These are phyloP conservation scores for Reinhardtius hippoglossoides DNA, from an alignment of 2,113 vertebrate genomes.

Conservation along the genomic window DNA sequence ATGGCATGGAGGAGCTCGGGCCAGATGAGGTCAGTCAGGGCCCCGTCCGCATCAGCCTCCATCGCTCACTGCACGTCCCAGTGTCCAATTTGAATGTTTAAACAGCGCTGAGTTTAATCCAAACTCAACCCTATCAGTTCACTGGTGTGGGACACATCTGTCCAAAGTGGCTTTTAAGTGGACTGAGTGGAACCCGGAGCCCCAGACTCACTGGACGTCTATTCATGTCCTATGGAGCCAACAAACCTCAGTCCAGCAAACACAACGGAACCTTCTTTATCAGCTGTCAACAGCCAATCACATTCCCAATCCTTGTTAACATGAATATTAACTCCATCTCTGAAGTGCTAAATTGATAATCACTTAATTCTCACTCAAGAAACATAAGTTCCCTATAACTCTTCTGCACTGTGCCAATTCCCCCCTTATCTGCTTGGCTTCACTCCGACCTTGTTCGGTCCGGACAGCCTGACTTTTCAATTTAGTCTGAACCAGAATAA, in stretches of 20 bases:
- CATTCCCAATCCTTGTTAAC: neutral
- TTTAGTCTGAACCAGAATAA: too few relatives aligned
- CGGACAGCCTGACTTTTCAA: too few relatives aligned
- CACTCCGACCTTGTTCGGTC: too few relatives aligned
- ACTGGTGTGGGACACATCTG: neutral
- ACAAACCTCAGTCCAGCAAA: too few relatives aligned
- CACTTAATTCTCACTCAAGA: too few relatives aligned
- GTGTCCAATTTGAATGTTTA: slow-evolving; percentile 29
- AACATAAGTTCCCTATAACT: too few relatives aligned
- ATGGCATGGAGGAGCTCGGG: slow-evolving; percentile 28
- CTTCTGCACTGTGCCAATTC: too few relatives aligned
- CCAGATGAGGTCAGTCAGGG: slow-evolving; percentile 38
- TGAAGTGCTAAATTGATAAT: neutral
- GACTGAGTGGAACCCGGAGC: neutral
- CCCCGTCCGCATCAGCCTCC: slow-evolving; percentile 20
- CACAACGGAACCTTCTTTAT: too few relatives aligned
- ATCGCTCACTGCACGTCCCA: neutral
- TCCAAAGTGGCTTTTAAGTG: slow-evolving; percentile 2
- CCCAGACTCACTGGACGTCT: neutral
- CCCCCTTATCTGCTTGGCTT: too few relatives aligned
- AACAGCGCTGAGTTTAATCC: slow-evolving; percentile 13
- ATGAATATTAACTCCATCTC: neutral
- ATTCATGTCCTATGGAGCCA: too few relatives aligned
- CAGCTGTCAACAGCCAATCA: neutral
- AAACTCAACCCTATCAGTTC: neutral